Evolutionary conservation across 2,113 vertebrate species (phyloP), one percentile per base, ranked within the genome.

Genomic region (Aix galericulata): DNA sequence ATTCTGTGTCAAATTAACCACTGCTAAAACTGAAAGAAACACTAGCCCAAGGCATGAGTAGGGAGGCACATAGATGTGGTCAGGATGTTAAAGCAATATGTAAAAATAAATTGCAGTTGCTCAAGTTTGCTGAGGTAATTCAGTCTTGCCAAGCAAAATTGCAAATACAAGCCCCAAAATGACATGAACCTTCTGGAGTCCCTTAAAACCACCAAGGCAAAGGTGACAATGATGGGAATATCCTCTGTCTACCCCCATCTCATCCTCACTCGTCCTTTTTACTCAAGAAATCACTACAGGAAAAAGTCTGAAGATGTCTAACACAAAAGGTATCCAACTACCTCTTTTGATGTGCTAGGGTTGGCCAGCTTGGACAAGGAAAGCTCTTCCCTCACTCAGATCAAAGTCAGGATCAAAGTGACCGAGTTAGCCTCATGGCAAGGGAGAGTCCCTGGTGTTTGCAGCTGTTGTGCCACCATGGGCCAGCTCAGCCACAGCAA

Each of bases 341-440:
- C 2, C 0, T 59, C 25, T n/a, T 82, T 62, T 63, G 64, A 8
- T 21, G 36, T 0, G 0, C 50, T 40, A 40, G 5, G 18, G 64
- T 3, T 55, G 17, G 46, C 23, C 67, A 32, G 4, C 48, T 23
- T 69, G 52, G 67, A 50, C 36, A 40, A 0, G 2, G 63, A 26
- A 1, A 76, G 50, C 9, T 74, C 32, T 36, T 50, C 14, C 40
- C 25, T 69, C 55, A 23, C 27, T 69, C 4, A 1, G 23, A 38
- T 32, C 4, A 2, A 62, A 89, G 11, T 20, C 46, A 78, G n/a
- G 26, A 58, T 10, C 10, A 88, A 92, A 74, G 8, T 17, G 63
- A 42, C 4, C 12, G n/a, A 58, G 18, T 12, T 14, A 58, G 50
- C 44, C 34, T 40, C 17, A 8, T 6, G 29, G 56, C 60, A 66